phyloP scores from a whole-genome alignment of 2,113 vertebrate genomes.

The Poeciliopsis prolifica region DNA sequence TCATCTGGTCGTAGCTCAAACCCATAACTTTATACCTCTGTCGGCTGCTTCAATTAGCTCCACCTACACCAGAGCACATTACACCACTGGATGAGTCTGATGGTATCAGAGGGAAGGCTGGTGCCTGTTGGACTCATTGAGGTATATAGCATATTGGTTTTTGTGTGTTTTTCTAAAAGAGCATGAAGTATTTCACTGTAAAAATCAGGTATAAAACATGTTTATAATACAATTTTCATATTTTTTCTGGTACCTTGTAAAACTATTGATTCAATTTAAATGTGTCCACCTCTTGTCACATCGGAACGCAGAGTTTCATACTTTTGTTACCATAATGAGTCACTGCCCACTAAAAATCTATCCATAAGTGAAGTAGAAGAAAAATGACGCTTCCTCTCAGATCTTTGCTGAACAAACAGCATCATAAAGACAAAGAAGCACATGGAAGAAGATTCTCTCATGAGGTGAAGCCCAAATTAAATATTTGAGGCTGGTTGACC shows the following conservation, averaged over 20 bases:
- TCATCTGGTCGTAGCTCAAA: conserved; percentile 51
- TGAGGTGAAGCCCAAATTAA: no score
- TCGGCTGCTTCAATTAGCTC: conserved; percentile 59
- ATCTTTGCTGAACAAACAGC: no score
- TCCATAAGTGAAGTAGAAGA: no score
- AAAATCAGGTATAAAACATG: background rate
- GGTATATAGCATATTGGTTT: background rate
- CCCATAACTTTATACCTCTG: conserved; percentile 46
- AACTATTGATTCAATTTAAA: no score
- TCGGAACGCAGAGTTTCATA: no score
- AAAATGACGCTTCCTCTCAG: no score
- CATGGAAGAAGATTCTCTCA: no score
- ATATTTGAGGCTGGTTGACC: no score
- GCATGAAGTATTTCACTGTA: background rate
- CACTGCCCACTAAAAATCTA: background rate
- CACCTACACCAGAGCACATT: conserved; percentile 33
- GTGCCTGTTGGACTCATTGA: conserved; percentile 11
- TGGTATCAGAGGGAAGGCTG: conserved; percentile 37
- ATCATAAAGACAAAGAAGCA: no score
- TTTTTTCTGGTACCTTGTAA: background rate
- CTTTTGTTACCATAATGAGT: background rate
- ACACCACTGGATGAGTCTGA: conserved; percentile 39
- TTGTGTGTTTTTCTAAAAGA: conserved; percentile 3
- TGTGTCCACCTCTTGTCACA: no score
- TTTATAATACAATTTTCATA: background rate